Conservation (phyloP, 1,140 invertebrate species). For the Orchestia grillus region DNA sequence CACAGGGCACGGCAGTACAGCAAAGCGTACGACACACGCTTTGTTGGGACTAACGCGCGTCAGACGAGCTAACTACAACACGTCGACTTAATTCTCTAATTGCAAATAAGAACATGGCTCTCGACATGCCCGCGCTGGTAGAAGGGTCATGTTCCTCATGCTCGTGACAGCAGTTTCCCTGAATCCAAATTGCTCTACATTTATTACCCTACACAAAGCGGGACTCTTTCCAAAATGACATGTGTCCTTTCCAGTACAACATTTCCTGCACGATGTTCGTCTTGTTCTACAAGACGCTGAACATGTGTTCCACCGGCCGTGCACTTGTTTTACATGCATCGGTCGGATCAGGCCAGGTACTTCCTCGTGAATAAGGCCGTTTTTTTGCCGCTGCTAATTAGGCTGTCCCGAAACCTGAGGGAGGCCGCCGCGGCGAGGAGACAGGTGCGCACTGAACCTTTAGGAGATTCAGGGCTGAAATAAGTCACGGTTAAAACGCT, state of each 20-base stretch:
- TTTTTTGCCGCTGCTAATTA: neutral
- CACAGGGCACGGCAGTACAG: neutral
- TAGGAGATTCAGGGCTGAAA: too few species aligned
- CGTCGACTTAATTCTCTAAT: constrained; percentile 1
- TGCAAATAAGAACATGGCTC: constrained; percentile 28
- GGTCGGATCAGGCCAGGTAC: neutral
- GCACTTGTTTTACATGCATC: constrained; percentile 20
- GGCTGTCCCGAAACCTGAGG: neutral
- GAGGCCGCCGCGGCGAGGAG: too few species aligned
- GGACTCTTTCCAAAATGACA: neutral
- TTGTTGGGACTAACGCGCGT: neutral
- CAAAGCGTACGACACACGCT: neutral
- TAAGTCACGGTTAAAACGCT: too few species aligned
- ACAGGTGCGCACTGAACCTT: too few species aligned
- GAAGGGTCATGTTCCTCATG: neutral
- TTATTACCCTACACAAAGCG: constrained; percentile 8
- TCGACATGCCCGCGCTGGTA: neutral
- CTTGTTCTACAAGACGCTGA: neutral
- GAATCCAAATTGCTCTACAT: neutral
- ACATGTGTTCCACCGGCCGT: neutral
- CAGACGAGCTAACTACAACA: neutral
- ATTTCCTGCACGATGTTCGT: constrained; percentile 19
- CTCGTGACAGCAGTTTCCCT: neutral
- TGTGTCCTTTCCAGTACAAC: constrained; percentile 22
- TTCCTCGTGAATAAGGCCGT: neutral